Evolutionary conservation across 2,113 vertebrate species (phyloP).

Genomic region (Brachypteracias leptosomus): DNA sequence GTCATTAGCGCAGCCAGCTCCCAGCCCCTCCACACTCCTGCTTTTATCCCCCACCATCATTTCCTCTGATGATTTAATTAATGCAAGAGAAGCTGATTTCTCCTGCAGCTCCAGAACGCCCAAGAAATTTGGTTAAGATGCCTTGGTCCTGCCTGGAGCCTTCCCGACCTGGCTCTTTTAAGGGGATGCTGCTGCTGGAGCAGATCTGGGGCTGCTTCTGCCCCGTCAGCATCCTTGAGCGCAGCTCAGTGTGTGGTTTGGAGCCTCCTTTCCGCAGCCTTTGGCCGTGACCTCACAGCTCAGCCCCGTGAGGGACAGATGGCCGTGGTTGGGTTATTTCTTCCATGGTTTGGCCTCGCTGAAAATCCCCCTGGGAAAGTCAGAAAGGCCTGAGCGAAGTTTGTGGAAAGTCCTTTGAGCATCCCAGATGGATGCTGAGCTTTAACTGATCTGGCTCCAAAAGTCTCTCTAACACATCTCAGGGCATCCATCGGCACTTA

Average conservation of each 20-base stretch:
- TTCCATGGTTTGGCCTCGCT: neutral
- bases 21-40: neutral
- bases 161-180: fast-evolving
- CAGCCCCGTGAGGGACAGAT: fast-evolving
- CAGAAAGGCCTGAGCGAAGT: neutral
- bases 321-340: neutral
- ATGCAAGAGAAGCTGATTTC: neutral
- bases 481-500: too few relatives aligned
- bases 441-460: neutral
- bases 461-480: neutral
- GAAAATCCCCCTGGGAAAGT: neutral
- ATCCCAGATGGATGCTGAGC: neutral
- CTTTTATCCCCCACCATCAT: conserved; percentile 38
- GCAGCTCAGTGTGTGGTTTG: neutral
- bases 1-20: conserved; percentile 40
- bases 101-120: conserved; percentile 24
- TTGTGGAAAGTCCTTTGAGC: neutral
- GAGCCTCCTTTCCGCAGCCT: neutral
- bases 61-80: conserved; percentile 62
- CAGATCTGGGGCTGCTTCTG: fast-evolving
- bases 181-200: neutral
- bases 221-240: neutral
- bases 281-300: fast-evolving
- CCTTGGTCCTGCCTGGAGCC: neutral
- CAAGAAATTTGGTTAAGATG: neutral